These are phyloP conservation scores for Apodemus speciosus DNA, from an alignment of 2,113 vertebrate genomes.

Conservation along the genomic window DNA sequence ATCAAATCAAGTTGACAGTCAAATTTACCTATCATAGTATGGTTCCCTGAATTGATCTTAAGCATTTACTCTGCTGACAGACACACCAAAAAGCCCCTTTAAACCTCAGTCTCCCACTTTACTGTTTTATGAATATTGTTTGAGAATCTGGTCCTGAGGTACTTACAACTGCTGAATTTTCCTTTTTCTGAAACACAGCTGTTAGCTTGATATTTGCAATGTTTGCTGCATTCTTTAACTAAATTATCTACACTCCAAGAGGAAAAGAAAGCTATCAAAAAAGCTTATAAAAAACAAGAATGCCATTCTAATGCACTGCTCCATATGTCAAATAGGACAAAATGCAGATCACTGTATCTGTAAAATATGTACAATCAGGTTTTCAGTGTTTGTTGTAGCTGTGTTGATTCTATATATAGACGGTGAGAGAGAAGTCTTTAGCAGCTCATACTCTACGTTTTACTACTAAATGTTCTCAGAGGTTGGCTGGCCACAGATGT, in stretches of 20 bases:
- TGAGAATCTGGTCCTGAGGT: neutral
- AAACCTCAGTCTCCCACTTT: neutral
- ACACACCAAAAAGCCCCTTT: neutral
- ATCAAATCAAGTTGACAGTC: neutral
- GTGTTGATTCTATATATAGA: neutral
- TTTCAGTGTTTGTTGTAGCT: neutral
- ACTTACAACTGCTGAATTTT: neutral
- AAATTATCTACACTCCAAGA: conserved; percentile 30
- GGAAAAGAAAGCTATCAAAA: conserved; percentile 2
- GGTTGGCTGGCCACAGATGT: neutral
- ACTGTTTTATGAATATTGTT: neutral
- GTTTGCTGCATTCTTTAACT: neutral
- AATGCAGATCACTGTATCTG: neutral
- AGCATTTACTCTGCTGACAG: neutral
- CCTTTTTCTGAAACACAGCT: neutral
- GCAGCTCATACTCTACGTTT: neutral
- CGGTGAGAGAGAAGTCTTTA: neutral
- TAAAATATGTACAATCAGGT: neutral
- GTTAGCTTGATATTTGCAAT: neutral
- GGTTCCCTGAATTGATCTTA: neutral
- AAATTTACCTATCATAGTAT: neutral
- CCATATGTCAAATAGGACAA: neutral
- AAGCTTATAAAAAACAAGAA: neutral
- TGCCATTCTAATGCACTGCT: neutral
- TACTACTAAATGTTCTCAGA: neutral